Percentiles rank a stretch among this genome's conserved stretches.
These are phyloP conservation scores for Didymodactylos carnosus DNA, from an alignment of 2,888 invertebrate genomes.

Conservation along the genomic window DNA sequence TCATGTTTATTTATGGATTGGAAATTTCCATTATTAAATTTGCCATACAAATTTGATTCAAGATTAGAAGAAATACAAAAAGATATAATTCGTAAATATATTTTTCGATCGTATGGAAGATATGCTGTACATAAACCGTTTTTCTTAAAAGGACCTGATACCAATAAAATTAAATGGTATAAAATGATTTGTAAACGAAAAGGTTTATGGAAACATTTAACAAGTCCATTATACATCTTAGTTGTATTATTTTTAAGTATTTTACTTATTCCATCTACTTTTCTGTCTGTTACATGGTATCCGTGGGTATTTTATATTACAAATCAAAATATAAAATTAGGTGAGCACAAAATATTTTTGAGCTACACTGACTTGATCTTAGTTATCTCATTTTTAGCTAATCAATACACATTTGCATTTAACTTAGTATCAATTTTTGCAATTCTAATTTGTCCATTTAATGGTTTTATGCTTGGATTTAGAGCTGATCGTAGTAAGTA, in stretches of 20 bases:
- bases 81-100: neutral
- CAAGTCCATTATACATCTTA: neutral
- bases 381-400: no score
- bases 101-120: neutral
- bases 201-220: neutral
- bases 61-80: neutral
- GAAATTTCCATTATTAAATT: neutral
- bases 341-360: neutral
- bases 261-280: neutral
- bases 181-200: neutral
- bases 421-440: neutral
- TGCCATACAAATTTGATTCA: neutral
- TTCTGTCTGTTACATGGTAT: neutral
- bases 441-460: neutral
- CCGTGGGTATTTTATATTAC: neutral
- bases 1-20: neutral
- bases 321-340: neutral
- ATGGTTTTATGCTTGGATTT: neutral
- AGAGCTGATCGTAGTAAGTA: neutral
- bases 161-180: neutral
- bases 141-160: no score
- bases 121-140: no score
- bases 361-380: no score
- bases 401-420: neutral
- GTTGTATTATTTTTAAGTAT: neutral